Percentiles rank a stretch among this genome's conserved stretches.
Conservation (phyloP, 2,888 invertebrate species). For the Drosophila prolongata region DNA sequence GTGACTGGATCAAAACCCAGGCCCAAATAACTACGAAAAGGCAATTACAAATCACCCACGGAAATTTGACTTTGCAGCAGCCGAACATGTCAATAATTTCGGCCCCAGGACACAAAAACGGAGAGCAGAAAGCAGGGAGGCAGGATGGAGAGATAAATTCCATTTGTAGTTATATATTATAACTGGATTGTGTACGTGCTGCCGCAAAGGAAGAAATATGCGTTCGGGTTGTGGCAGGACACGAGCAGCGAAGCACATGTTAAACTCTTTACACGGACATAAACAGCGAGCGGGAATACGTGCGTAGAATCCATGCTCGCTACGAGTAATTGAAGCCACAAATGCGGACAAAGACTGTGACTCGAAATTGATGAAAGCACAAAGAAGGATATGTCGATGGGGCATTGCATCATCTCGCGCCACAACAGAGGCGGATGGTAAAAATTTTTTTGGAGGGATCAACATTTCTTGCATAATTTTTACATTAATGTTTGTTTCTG, state of each 20-base stretch:
- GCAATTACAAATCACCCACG: conserved; percentile 16
- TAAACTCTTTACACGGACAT: conserved; percentile 79
- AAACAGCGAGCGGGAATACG: conserved; percentile 69
- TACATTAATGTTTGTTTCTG: too few species aligned
- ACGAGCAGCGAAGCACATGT: conserved; percentile 66
- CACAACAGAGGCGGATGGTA: not conserved
- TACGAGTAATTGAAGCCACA: conserved; percentile 68
- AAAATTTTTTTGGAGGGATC: not conserved
- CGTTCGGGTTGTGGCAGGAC: conserved; percentile 57
- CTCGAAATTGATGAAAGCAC: conserved; percentile 46
- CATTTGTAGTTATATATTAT: conserved; percentile 53
- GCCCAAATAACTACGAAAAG: conserved; percentile 19
- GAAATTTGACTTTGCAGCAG: conserved; percentile 18
- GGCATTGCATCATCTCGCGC: conserved; percentile 29
- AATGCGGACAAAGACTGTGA: conserved; percentile 24
- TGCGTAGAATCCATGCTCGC: conserved; percentile 66
- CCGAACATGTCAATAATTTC: conserved; percentile 58
- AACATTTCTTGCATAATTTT: too few species aligned
- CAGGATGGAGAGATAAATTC: conserved; percentile 43
- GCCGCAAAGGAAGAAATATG: conserved; percentile 35
- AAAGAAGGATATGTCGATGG: conserved; percentile 35
- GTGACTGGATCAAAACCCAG: conserved; percentile 13
- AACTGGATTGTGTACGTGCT: conserved; percentile 47
- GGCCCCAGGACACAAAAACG: not conserved
- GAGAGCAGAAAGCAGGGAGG: not conserved